Percentiles rank a stretch among this genome's conserved stretches.
phyloP scores from a whole-genome alignment of 2,888 invertebrate species.

The Polylopha cassiicola region DNA sequence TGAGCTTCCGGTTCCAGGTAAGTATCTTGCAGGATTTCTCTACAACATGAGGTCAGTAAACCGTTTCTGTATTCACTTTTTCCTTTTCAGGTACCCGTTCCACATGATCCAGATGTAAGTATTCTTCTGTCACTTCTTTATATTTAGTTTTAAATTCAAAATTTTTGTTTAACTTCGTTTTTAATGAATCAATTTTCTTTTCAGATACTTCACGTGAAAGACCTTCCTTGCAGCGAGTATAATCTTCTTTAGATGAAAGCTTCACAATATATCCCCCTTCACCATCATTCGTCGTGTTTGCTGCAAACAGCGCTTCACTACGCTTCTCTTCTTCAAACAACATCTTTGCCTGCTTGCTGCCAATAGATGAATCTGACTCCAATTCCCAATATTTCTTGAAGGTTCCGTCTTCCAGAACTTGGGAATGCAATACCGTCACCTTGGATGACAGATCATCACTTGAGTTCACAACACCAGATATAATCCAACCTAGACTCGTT shows the following conservation, averaged over 20 bases:
- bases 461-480: conserved; percentile 23
- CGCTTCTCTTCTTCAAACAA: neutral
- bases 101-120: conserved; percentile 2
- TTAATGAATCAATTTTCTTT: conserved; percentile 5
- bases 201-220: conserved; percentile 10
- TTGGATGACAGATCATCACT: neutral
- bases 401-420: conserved; percentile 5
- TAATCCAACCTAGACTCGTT: conserved; percentile 29
- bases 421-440: conserved; percentile 5
- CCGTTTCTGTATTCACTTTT: too few relatives aligned
- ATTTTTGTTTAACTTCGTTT: conserved; percentile 17
- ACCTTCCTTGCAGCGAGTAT: conserved; percentile 10
- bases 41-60: too few relatives aligned
- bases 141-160: conserved; percentile 9
- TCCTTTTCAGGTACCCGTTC: conserved; percentile 2
- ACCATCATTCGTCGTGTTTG: conserved; percentile 8
- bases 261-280: conserved; percentile 19
- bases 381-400: conserved; percentile 23
- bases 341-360: neutral
- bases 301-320: conserved; percentile 8
- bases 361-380: conserved; percentile 6
- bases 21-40: too few relatives aligned
- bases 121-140: conserved; percentile 4
- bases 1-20: too few relatives aligned
- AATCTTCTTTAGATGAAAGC: conserved; percentile 10